Conservation (phyloP, 2,797 vertebrate genomes). For the Diceros bicornis region DNA sequence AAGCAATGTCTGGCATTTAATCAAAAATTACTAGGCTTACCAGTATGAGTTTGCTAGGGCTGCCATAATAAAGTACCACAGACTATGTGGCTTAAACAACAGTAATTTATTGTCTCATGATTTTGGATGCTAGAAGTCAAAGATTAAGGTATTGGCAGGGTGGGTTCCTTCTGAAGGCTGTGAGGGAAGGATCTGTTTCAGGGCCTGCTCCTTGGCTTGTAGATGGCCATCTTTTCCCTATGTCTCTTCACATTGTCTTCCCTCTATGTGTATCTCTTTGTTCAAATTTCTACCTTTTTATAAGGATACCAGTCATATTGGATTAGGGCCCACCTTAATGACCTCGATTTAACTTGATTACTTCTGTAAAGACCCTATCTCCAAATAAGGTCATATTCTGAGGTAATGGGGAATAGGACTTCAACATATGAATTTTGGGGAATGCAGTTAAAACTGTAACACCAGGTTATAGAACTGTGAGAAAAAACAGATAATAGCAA, state of each 20-base stretch:
- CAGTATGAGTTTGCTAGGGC: slow-evolving; percentile 52
- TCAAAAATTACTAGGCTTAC: slow-evolving; percentile 44
- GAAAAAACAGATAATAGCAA: not conserved
- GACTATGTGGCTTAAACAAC: slow-evolving; percentile 19
- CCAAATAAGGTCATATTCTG: slow-evolving; percentile 36
- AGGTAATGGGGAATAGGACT: not conserved
- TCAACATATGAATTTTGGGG: slow-evolving; percentile 19
- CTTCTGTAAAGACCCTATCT: not conserved
- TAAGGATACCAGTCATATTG: not conserved
- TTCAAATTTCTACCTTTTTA: not conserved
- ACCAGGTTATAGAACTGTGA: not conserved
- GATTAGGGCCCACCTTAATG: not conserved
- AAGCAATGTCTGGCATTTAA: slow-evolving; percentile 47
- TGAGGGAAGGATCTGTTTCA: not conserved
- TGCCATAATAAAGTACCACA: slow-evolving; percentile 46
- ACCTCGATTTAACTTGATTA: slow-evolving; percentile 44
- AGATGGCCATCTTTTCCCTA: not conserved
- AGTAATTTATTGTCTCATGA: slow-evolving; percentile 25
- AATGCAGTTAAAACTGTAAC: not conserved
- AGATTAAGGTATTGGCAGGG: slow-evolving; percentile 6
- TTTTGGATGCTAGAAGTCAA: not conserved
- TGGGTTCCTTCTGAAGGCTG: not conserved
- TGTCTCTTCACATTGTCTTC: not conserved
- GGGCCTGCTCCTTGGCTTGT: not conserved
- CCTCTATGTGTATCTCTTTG: not conserved